These are phyloP conservation scores for Numenius phaeopus DNA, from an alignment of 2,797 vertebrate species.

Conservation along the genomic window DNA sequence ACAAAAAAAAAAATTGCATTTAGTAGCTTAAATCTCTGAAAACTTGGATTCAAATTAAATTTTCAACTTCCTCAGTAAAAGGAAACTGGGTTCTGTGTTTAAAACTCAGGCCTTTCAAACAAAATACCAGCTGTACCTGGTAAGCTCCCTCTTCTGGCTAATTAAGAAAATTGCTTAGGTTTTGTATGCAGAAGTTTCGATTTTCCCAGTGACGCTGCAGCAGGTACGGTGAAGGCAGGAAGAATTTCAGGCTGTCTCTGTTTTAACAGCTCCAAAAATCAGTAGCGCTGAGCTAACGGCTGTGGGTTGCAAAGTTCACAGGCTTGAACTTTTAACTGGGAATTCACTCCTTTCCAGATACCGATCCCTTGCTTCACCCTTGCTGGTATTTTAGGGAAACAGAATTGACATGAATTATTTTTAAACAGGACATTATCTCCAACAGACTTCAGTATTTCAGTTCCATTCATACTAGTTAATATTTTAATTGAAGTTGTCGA, in stretches of 20 bases:
- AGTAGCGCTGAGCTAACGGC: not conserved
- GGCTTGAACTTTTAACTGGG: not conserved
- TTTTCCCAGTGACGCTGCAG: not conserved
- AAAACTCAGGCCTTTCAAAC: not conserved
- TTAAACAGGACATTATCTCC: not conserved
- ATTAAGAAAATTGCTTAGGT: not conserved
- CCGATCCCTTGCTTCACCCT: not conserved
- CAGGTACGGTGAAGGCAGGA: not conserved
- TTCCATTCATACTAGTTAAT: not conserved
- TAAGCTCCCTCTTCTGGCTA: slow-evolving; percentile 65
- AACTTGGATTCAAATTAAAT: not conserved
- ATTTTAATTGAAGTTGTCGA: not conserved
- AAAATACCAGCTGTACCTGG: not conserved
- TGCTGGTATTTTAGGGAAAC: not conserved
- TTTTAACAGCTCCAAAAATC: not conserved
- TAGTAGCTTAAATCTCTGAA: not conserved
- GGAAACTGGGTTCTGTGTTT: not conserved
- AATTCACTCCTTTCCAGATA: not conserved
- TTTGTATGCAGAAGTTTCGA: not conserved
- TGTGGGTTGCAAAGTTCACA: not conserved
- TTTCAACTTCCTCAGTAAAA: not conserved
- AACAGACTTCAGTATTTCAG: not conserved
- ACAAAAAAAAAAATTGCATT: not conserved
- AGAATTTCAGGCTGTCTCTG: not conserved
- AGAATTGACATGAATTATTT: not conserved